Base-by-base conservation (phyloP, 30 jellyfish, hydroid and myxozoan species). In the Calvadosia cruxmelitensis region DNA sequence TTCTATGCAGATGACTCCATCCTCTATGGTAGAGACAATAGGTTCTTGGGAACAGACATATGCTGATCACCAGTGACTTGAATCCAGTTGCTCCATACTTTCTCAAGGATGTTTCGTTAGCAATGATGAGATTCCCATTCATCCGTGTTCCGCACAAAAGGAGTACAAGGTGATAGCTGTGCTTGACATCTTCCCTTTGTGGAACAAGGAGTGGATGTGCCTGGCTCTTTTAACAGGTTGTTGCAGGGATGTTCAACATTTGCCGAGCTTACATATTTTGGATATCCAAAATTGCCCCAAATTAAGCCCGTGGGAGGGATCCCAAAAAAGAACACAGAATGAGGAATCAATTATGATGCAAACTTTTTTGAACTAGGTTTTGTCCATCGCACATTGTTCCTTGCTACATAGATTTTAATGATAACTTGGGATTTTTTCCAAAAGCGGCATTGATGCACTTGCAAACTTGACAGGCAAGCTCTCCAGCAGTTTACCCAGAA, bases 1-100 rank as follows among this genome's bases (percentile, higher is more conserved):
- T 24, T 69, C 79, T 25, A 69, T 42, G 50, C 49, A 71, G 16
- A 69, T 24, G 16, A 2, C 51, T 26, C 71, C 79, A 12, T 48
- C 28, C 30, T 50, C 68, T 33, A 69, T 69, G 27, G 75, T 71
- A 24, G 79, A 48, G 25, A 16, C 16, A 30, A 30, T 34, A 7
- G 32, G 77, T 3, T 29, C 77, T 23, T 12, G 71, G 2, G 29
- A 27, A 29, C 71, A 32, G 2, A 67, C 70, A 27, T 29, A 67
- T 20, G 15, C n/a, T n/a, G n/a, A n/a, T 34, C 16, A 67, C 33
- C 33, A 67, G 34, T 23, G 5, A 16, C 12, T 27, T 7, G 29
- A 67, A 67, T 32, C 72, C 33, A 2, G 3, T 29, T 30, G 30
- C 33, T 16, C 71, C 71, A 34, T 30, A 32, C 32, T 64, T 31